A percentile compares a stretch with the other conserved stretches of the same genome.
These are phyloP conservation scores for Daubentonia madagascariensis DNA, from an alignment of 2,113 vertebrate species.

Conservation along the genomic window DNA sequence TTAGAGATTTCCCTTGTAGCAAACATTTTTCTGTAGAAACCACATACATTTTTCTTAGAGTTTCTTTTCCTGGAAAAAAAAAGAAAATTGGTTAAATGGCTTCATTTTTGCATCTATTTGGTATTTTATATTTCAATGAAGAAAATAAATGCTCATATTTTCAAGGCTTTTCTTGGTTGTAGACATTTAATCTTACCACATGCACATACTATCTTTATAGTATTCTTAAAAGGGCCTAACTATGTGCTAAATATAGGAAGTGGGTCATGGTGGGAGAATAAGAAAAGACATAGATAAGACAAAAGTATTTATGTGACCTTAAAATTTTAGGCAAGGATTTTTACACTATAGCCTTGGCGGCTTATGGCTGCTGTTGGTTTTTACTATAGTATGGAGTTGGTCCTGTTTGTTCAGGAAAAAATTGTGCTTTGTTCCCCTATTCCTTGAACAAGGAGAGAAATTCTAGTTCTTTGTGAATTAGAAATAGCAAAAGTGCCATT, in stretches of 20 bases:
- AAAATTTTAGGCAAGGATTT: not conserved
- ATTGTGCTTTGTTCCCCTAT: not conserved
- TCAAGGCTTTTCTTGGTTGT: not conserved
- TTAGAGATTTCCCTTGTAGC: conserved; percentile 38
- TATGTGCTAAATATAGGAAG: not conserved
- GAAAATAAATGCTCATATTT: conserved; percentile 31
- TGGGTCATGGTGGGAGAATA: not conserved
- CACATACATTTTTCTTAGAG: conserved; percentile 35
- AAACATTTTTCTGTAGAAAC: conserved; percentile 30
- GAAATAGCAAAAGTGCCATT: not conserved
- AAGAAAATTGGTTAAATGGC: not conserved
- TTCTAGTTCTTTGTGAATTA: not conserved
- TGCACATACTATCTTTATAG: not conserved
- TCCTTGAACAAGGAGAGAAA: not conserved
- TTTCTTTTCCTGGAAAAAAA: not conserved
- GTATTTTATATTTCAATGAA: conserved; percentile 14
- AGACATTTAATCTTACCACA: not conserved
- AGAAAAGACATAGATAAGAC: not conserved
- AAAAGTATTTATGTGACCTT: not conserved
- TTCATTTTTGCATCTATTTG: conserved; percentile 8
- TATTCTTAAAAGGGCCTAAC: not conserved
- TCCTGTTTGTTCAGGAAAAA: not conserved
- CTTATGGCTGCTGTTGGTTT: not conserved
- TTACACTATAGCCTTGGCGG: not conserved
- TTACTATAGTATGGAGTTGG: not conserved